Percentiles rank a stretch among this genome's conserved stretches.
Conservation (phyloP, 1,140 invertebrate species). For the Platyscapa corneri region DNA sequence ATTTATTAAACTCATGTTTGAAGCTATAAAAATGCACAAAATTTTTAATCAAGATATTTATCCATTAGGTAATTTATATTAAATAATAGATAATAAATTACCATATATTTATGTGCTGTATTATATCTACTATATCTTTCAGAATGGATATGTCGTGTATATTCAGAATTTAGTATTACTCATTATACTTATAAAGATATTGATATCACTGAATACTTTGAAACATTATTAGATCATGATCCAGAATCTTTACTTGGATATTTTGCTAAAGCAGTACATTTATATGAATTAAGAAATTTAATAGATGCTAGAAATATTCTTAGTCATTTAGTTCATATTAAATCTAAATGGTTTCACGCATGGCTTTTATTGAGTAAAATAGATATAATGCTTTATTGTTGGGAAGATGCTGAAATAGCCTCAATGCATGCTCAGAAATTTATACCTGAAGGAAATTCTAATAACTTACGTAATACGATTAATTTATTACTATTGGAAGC, state of each 20-base stretch:
- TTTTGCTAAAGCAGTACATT: slow-evolving; percentile 77
- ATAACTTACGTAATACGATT: slow-evolving; percentile 58
- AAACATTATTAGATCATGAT: slow-evolving; percentile 73
- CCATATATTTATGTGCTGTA: neutral
- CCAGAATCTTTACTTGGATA: slow-evolving; percentile 76
- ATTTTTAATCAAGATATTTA: slow-evolving; percentile 73
- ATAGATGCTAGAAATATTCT: slow-evolving; percentile 76
- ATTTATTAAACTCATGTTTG: slow-evolving; percentile 68
- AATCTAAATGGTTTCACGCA: slow-evolving; percentile 67
- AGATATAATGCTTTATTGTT: slow-evolving; percentile 76
- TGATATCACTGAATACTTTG: slow-evolving; percentile 73
- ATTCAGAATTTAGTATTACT: slow-evolving; percentile 73
- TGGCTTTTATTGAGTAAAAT: slow-evolving; percentile 74
- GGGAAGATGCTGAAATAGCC: slow-evolving; percentile 76
- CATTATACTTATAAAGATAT: slow-evolving; percentile 63
- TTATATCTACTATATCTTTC: slow-evolving; percentile 45
- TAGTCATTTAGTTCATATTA: slow-evolving; percentile 62
- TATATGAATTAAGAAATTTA: slow-evolving; percentile 73
- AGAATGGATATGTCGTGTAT: slow-evolving; percentile 79
- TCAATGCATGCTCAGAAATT: slow-evolving; percentile 69
- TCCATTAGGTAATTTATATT: slow-evolving; percentile 67
- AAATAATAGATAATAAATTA: neutral
- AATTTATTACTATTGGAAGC: slow-evolving; percentile 65
- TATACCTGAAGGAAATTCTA: slow-evolving; percentile 56
- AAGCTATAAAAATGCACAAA: slow-evolving; percentile 73